Percentiles rank a stretch among this genome's conserved stretches.
Conservation (phyloP, 2,888 invertebrate genomes). For the Luffia ferchaultella region DNA sequence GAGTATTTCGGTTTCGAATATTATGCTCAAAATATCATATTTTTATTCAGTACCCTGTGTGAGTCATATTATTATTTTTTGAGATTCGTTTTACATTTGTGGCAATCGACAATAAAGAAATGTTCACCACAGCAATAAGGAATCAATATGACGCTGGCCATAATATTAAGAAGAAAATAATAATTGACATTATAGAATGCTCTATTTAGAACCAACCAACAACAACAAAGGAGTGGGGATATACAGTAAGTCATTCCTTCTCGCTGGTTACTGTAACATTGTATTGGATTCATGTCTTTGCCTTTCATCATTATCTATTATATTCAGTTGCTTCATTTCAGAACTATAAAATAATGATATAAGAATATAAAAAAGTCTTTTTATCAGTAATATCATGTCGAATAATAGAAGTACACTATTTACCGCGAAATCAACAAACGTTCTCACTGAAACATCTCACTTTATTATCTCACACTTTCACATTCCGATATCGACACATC, state of each 20-base stretch:
- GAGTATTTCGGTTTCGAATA: conserved; percentile 49
- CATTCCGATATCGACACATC: background rate
- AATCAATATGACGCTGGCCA: too few relatives aligned
- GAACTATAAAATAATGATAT: background rate
- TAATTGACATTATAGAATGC: background rate
- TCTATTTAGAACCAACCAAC: too few relatives aligned
- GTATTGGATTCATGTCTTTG: too few relatives aligned
- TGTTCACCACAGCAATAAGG: background rate
- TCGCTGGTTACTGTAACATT: too few relatives aligned
- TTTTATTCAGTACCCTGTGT: conserved; percentile 16
- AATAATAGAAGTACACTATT: background rate
- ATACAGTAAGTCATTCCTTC: too few relatives aligned
- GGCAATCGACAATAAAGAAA: background rate
- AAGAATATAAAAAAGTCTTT: background rate
- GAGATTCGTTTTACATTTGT: conserved; percentile 21
- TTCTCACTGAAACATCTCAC: background rate
- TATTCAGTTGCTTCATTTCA: background rate
- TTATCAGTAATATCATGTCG: background rate
- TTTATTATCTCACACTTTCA: background rate
- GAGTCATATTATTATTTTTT: conserved; percentile 25
- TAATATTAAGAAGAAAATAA: background rate
- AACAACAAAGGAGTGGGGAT: too few relatives aligned
- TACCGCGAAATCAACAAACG: background rate
- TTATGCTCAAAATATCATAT: conserved; percentile 30
- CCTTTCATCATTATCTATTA: too few relatives aligned